Conservation (phyloP, 1,140 invertebrate species). For the Helicoverpa armigera region DNA sequence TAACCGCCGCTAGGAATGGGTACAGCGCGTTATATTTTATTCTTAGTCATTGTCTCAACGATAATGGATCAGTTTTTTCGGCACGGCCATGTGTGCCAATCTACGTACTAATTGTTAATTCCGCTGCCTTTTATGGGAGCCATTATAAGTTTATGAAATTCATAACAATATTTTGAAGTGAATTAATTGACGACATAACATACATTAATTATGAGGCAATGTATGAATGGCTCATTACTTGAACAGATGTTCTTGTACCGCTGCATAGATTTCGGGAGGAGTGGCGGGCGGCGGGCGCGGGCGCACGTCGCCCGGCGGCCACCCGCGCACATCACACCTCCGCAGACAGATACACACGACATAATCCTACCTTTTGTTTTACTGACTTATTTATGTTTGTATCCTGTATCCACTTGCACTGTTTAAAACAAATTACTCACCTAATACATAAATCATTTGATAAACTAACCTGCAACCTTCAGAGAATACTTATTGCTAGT, state of each 20-base stretch:
- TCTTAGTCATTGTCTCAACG: constrained; percentile 11
- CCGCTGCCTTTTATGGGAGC: background rate
- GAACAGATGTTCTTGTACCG: background rate
- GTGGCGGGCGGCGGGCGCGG: background rate
- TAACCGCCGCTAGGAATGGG: constrained; percentile 27
- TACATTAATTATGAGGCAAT: background rate
- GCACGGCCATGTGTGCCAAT: constrained; percentile 8
- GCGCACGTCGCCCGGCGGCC: background rate
- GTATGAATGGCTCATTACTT: constrained; percentile 1
- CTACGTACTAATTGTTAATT: constrained; percentile 21
- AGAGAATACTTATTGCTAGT: too few relatives aligned
- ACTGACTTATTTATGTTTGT: too few relatives aligned
- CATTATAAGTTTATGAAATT: constrained; percentile 25
- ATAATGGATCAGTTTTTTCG: constrained; percentile 28
- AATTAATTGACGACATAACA: background rate
- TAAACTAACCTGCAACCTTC: too few relatives aligned
- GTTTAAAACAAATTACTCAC: too few relatives aligned
- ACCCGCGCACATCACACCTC: background rate
- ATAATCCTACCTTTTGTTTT: too few relatives aligned
- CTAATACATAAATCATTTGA: too few relatives aligned
- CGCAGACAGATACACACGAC: too few relatives aligned
- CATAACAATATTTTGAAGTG: constrained; percentile 23
- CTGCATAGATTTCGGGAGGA: too few relatives aligned
- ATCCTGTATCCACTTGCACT: too few relatives aligned
- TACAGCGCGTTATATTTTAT: constrained; percentile 33